Conservation (phyloP, 2,113 vertebrate species). For the Lonchura striata region DNA sequence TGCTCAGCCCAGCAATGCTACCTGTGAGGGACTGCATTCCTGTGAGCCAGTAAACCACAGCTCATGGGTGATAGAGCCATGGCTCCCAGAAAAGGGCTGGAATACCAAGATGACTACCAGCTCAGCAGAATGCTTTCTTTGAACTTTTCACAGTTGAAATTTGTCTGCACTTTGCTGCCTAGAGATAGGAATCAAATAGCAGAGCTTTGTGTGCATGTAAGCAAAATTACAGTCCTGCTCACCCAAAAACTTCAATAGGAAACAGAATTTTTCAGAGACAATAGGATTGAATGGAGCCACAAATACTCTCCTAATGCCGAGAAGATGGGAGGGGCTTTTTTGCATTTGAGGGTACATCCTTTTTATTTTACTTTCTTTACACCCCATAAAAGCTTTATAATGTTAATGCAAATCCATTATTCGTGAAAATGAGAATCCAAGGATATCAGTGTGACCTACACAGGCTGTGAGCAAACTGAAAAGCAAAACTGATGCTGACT, state of each 20-base stretch:
- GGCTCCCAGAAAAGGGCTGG: too few species aligned
- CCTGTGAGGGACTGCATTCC: too few species aligned
- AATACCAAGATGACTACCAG: not conserved
- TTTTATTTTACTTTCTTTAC: not conserved
- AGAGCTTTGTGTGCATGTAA: not conserved
- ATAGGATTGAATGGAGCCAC: fast-evolving
- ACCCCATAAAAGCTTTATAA: not conserved
- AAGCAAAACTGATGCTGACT: not conserved
- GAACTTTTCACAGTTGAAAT: not conserved
- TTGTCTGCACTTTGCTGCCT: not conserved
- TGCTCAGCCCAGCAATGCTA: too few species aligned
- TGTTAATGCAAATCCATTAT: not conserved
- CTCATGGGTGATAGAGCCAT: too few species aligned
- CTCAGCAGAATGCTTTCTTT: not conserved
- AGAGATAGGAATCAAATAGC: not conserved
- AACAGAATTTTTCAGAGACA: not conserved
- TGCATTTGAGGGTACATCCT: not conserved
- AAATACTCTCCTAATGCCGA: not conserved
- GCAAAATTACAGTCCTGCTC: not conserved
- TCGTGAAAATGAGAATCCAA: not conserved
- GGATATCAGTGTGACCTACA: not conserved
- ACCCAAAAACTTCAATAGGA: not conserved
- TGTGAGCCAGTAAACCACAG: too few species aligned
- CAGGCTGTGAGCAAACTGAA: not conserved
- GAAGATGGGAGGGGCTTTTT: not conserved